Base-by-base conservation (phyloP, 1,140 invertebrate species). In the Bombus pascuorum region DNA sequence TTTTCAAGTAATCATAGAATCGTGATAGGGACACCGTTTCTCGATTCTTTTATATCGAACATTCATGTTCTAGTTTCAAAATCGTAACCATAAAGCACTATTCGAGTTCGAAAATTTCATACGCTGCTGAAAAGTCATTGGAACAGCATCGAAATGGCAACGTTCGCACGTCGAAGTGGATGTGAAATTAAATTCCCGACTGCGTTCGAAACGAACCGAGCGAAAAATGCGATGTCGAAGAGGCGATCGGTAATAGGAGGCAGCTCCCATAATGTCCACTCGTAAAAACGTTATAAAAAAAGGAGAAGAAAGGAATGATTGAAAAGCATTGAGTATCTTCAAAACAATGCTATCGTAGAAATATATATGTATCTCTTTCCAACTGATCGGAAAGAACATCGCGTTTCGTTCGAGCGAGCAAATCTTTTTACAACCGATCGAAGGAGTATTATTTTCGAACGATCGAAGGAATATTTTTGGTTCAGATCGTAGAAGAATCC, bases 121-220 rank as follows among this genome's bases (percentile, higher is more conserved):
- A 53, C 72, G 18, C 10, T 15, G 72, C 18, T n/a, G 42, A 44
- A 53, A 75, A 75, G 32, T 75, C 37, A 75, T 75, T 75, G 42
- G 47, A 2, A 32, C 18, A 22, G 44, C 44, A 74, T 53, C 9
- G 72, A 75, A 75, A 75, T 32, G n/a, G 44, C 42, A 25, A 74
- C 12, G 72, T 53, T 13, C 42, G 42, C n/a, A 15, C n/a, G 32
- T 22, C 42, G 44, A 34, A 37, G 53, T 59, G 37, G 59, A 42
- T 32, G 76, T 65, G 37, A 78, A 78, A 78, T 78, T 39, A 65
- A 78, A 78, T 78, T 65, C 32, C 22, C 34, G 62, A 39, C n/a
- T 25, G 53, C 4, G 53, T 77, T 59, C 57, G 75, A 62, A 77
- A 77, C 75, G 57, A 77, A 18, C 37, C 53, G 32, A 65, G 25